These are phyloP conservation scores for Marasmarcha lunaedactyla DNA, from an alignment of 2,888 invertebrate species.

Conservation along the genomic window DNA sequence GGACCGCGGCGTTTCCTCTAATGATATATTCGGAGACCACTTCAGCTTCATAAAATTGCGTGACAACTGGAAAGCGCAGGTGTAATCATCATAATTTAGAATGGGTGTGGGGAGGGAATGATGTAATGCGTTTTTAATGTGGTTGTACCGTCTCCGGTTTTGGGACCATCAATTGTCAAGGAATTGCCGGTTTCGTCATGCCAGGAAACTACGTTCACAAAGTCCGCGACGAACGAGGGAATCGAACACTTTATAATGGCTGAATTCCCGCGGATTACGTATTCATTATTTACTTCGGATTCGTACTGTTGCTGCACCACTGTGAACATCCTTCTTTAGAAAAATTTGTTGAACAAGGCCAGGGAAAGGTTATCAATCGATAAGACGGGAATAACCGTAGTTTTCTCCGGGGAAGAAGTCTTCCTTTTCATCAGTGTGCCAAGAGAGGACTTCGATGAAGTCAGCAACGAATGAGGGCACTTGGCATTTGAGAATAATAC, in stretches of 20 bases:
- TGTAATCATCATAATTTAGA: slow-evolving; percentile 3
- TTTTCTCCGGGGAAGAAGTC: slow-evolving; percentile 75
- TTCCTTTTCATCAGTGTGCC: slow-evolving; percentile 83
- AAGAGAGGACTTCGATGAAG: slow-evolving; percentile 84
- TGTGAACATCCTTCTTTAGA: slow-evolving; percentile 39
- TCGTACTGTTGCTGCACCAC: slow-evolving; percentile 93
- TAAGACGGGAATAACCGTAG: slow-evolving; percentile 59
- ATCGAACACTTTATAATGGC: slow-evolving; percentile 91
- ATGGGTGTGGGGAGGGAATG: not conserved
- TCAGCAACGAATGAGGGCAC: slow-evolving; percentile 90
- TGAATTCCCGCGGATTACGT: slow-evolving; percentile 90
- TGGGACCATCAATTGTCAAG: slow-evolving; percentile 31
- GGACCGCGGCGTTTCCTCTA: slow-evolving; percentile 86
- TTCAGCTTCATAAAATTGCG: slow-evolving; percentile 90
- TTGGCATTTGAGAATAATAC: slow-evolving; percentile 84
- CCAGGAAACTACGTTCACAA: slow-evolving; percentile 89
- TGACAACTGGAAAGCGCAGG: slow-evolving; percentile 76
- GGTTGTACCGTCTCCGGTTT: slow-evolving; percentile 7
- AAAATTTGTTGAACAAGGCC: slow-evolving; percentile 13
- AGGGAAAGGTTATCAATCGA: slow-evolving; percentile 9
- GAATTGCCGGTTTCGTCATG: slow-evolving; percentile 80
- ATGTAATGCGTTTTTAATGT: not conserved
- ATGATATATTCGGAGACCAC: slow-evolving; percentile 92
- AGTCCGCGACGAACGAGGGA: slow-evolving; percentile 93
- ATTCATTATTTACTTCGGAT: slow-evolving; percentile 92